Percentiles rank a stretch among this genome's conserved stretches.
These are phyloP conservation scores for Trichopoda pennipes DNA, from an alignment of 2,888 invertebrate genomes.

Conservation along the genomic window DNA sequence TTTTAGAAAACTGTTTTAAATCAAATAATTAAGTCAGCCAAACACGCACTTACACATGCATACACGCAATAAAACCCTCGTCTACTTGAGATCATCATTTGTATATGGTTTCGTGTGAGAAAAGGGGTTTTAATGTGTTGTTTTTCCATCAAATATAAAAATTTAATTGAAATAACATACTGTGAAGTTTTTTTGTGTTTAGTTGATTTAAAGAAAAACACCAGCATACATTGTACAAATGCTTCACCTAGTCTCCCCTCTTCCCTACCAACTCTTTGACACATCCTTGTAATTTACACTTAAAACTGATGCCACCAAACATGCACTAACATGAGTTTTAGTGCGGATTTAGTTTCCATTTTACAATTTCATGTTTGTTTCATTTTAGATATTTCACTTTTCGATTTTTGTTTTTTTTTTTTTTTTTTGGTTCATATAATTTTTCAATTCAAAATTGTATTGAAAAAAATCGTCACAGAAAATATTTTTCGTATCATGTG, in stretches of 20 bases:
- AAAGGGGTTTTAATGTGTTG: conserved; percentile 53
- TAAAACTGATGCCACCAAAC: conserved; percentile 41
- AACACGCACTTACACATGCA: conserved; percentile 1
- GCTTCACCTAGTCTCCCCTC: conserved; percentile 21
- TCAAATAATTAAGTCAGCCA: conserved; percentile 33
- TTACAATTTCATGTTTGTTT: conserved; percentile 36
- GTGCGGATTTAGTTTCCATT: conserved; percentile 42
- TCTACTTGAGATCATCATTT: conserved; percentile 19
- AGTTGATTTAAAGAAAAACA: conserved; percentile 15
- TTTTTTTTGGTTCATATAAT: conserved; percentile 17
- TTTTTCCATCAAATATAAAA: conserved; percentile 3
- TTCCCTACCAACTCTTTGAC: conserved; percentile 29
- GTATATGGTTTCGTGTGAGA: conserved; percentile 54
- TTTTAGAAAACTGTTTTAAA: conserved; percentile 11
- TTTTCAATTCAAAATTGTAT: no score
- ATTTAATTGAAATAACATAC: conserved; percentile 50
- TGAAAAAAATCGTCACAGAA: neutral
- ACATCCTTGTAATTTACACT: conserved; percentile 54
- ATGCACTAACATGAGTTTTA: conserved; percentile 26
- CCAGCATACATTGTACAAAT: conserved; percentile 51
- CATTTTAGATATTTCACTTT: neutral
- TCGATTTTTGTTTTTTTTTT: neutral
- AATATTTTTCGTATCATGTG: conserved; percentile 45
- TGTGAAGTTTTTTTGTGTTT: conserved; percentile 19
- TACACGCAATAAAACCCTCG: conserved; percentile 2